Conservation (phyloP, 1,140 invertebrate genomes). For the Kradibia gibbosae region DNA sequence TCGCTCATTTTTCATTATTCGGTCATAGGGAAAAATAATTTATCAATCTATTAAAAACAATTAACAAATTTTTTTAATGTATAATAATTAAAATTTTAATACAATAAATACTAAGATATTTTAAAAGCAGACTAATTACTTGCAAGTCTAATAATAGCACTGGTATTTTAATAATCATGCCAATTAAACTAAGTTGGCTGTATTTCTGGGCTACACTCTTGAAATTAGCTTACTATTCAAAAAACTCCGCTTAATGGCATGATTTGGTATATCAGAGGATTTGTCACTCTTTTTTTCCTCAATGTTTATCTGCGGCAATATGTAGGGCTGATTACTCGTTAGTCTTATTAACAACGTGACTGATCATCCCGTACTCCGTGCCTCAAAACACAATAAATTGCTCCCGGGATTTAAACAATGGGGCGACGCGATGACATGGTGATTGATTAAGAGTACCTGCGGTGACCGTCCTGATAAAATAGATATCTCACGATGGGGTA, state of each 20-base stretch:
- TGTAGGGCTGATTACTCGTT: constrained; percentile 21
- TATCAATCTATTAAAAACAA: too few species aligned
- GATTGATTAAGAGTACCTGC: constrained; percentile 37
- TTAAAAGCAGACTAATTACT: too few species aligned
- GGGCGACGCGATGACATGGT: constrained; percentile 32
- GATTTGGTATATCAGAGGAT: background rate
- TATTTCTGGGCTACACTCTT: background rate
- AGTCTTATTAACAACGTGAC: constrained; percentile 33
- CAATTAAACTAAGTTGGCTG: background rate
- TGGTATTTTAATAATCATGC: background rate
- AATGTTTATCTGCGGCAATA: background rate
- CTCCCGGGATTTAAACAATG: constrained; percentile 28
- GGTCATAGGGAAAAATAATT: too few species aligned
- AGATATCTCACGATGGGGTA: background rate
- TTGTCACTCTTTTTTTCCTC: background rate
- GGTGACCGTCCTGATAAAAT: constrained; percentile 5
- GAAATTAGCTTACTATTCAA: background rate
- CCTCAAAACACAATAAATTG: constrained; percentile 29
- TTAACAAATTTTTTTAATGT: too few species aligned
- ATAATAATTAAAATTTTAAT: too few species aligned
- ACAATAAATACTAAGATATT: too few species aligned
- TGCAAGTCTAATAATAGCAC: too few species aligned
- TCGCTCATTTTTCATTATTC: too few species aligned
- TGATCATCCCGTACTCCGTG: background rate
- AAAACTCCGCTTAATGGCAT: background rate